Conservation (phyloP, 2,888 invertebrate species). For the Dilophus febrilis region DNA sequence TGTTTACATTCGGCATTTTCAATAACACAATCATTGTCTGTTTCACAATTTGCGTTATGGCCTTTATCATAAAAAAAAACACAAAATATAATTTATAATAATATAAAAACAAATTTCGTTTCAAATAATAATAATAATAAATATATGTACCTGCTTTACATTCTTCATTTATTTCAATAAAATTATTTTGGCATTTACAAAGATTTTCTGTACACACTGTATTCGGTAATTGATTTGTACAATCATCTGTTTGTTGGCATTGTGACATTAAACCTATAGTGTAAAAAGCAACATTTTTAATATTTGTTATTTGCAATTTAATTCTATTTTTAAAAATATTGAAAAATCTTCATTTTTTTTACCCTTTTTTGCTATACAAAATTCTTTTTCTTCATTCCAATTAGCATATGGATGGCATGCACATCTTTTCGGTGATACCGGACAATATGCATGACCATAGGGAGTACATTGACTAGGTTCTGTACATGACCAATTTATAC, state of each 20-base stretch:
- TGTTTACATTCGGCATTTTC: slow-evolving; percentile 19
- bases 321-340: too few relatives aligned
- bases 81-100: too few relatives aligned
- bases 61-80: too few relatives aligned
- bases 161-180: slow-evolving; percentile 16
- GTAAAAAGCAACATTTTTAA: too few relatives aligned
- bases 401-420: slow-evolving; percentile 24
- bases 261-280: slow-evolving; percentile 23
- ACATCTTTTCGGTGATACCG: slow-evolving; percentile 21
- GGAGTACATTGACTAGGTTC: slow-evolving; percentile 28
- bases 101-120: too few relatives aligned
- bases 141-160: slow-evolving; percentile 19
- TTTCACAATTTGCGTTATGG: slow-evolving; percentile 20
- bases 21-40: slow-evolving; percentile 18
- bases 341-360: background rate
- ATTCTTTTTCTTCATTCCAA: slow-evolving; percentile 21
- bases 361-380: slow-evolving; percentile 20
- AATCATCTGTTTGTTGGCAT: slow-evolving; percentile 21
- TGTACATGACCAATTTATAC: slow-evolving; percentile 23
- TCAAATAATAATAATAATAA: background rate
- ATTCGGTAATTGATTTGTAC: slow-evolving; percentile 15
- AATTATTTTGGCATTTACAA: slow-evolving; percentile 22
- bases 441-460: slow-evolving; percentile 19
- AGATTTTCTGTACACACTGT: slow-evolving; percentile 21
- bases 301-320: too few relatives aligned